A percentile compares a stretch with the other conserved stretches of the same genome.
These are phyloP conservation scores for Steatornis caripensis DNA, from an alignment of 2,113 vertebrate species.

Conservation along the genomic window DNA sequence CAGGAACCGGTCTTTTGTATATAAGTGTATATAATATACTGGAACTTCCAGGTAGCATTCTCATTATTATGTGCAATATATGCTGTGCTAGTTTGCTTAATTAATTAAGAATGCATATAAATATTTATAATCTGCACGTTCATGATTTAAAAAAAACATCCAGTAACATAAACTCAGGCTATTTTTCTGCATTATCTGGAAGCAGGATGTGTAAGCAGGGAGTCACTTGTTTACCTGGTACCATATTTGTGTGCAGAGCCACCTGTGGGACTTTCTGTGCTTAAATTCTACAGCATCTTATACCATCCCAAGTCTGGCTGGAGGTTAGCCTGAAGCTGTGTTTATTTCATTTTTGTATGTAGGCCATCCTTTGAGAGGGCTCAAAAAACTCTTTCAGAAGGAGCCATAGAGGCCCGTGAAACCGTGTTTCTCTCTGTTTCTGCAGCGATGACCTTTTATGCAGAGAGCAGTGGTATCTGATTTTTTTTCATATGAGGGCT, in stretches of 20 bases:
- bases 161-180: background rate
- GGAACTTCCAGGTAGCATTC: background rate
- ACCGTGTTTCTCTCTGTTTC: background rate
- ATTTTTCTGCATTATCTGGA: background rate
- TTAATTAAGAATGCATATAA: background rate
- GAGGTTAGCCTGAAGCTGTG: background rate
- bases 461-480: background rate
- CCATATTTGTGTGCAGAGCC: background rate
- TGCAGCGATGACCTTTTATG: background rate
- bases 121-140: background rate
- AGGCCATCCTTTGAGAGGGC: background rate
- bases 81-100: background rate
- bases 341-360: background rate
- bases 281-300: background rate
- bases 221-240: background rate
- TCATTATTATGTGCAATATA: background rate
- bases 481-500: background rate
- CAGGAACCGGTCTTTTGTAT: background rate
- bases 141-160: background rate
- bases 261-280: background rate
- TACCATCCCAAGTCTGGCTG: background rate
- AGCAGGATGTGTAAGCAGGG: background rate
- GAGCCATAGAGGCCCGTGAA: fast-evolving
- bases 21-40: background rate
- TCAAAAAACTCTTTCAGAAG: background rate